phyloP scores from a whole-genome alignment of 2,797 vertebrate genomes.

The Protosalanx chinensis region DNA sequence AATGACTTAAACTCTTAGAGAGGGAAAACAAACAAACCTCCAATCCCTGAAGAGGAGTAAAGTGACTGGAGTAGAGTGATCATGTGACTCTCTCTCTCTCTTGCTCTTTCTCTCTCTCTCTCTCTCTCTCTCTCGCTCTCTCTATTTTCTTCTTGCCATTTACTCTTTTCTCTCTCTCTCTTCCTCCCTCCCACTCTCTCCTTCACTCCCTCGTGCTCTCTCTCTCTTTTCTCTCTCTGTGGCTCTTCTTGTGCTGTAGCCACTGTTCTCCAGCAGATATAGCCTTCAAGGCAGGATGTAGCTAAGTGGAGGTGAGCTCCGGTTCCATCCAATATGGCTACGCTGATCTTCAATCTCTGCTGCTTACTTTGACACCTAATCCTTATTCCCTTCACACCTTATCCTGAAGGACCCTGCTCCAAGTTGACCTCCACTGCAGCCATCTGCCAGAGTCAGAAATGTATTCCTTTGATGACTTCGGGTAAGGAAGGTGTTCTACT shows the following conservation, averaged over 20 bases:
- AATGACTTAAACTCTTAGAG: not conserved
- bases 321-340: not conserved
- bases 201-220: slow-evolving; percentile 28
- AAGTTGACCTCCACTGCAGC: slow-evolving; percentile 5
- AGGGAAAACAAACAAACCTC: not conserved
- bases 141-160: slow-evolving; percentile 61
- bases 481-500: slow-evolving; percentile 70
- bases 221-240: slow-evolving; percentile 28
- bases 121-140: slow-evolving; percentile 10
- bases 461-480: slow-evolving; percentile 94
- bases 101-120: not conserved
- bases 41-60: not conserved
- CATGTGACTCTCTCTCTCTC: not conserved
- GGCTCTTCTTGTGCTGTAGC: slow-evolving; percentile 43
- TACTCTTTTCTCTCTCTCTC: slow-evolving; percentile 24
- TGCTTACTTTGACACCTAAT: slow-evolving; percentile 58
- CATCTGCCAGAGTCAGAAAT: slow-evolving; percentile 61
- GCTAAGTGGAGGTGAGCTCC: slow-evolving; percentile 49
- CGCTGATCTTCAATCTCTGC: slow-evolving; percentile 50
- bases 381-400: slow-evolving; percentile 51
- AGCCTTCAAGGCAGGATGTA: slow-evolving; percentile 13
- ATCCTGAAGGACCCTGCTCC: slow-evolving; percentile 28
- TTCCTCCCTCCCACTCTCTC: slow-evolving; percentile 35
- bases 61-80: not conserved
- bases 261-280: slow-evolving; percentile 65